These are phyloP conservation scores for Campodea augens DNA, from an alignment of 1,140 invertebrate species.

Conservation along the genomic window DNA sequence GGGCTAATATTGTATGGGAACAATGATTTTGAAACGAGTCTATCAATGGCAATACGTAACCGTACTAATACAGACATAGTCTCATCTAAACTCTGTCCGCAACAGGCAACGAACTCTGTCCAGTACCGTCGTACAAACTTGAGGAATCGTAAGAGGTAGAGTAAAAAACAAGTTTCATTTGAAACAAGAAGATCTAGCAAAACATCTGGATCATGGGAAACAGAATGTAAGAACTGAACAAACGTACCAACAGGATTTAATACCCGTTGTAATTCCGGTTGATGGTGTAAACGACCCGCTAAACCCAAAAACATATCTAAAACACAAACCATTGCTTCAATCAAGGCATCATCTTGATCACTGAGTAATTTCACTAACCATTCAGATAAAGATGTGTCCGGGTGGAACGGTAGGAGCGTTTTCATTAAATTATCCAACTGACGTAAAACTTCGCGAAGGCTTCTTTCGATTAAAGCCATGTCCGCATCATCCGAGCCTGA, in stretches of 20 bases:
- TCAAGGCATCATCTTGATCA: conserved; percentile 75
- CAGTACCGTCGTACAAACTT: conserved; percentile 70
- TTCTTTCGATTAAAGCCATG: conserved; percentile 67
- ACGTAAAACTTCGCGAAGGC: conserved; percentile 49
- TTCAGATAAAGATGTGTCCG: conserved; percentile 65
- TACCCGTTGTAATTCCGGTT: conserved; percentile 44
- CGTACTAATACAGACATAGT: conserved; percentile 66
- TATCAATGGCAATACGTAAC: conserved; percentile 54
- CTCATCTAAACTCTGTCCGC: conserved; percentile 53
- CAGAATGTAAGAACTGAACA: conserved; percentile 59
- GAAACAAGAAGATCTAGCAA: conserved; percentile 70
- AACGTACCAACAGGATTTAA: conserved; percentile 51
- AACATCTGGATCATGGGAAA: conserved; percentile 62
- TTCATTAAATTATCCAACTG: conserved; percentile 67
- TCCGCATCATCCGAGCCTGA: conserved; percentile 41
- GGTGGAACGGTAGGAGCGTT: conserved; percentile 59
- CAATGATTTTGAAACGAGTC: conserved; percentile 56
- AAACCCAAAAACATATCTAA: conserved; percentile 68
- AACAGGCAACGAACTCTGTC: conserved; percentile 56
- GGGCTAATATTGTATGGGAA: conserved; percentile 83
- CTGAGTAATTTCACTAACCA: conserved; percentile 72
- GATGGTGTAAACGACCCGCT: conserved; percentile 49
- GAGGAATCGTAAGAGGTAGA: conserved; percentile 65
- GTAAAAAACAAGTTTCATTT: conserved; percentile 75
- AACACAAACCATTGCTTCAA: conserved; percentile 82